Percentiles rank a stretch among this genome's conserved stretches.
Conservation (phyloP, 2,888 invertebrate genomes). For the Creontiades dilutus region DNA sequence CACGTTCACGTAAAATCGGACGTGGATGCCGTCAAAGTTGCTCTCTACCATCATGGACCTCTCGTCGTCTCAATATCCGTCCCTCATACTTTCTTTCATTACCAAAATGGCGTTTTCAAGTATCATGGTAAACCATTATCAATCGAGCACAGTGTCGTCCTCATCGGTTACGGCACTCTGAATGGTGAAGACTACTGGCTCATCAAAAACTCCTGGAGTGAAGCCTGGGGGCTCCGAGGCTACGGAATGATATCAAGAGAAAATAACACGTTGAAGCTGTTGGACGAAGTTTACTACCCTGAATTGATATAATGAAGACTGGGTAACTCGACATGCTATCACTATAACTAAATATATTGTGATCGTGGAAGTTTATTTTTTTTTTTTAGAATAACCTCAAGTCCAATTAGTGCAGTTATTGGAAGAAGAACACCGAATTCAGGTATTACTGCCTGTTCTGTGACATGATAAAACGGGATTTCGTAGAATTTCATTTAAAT, state of each 20-base stretch:
- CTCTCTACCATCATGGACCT: slow-evolving; percentile 77
- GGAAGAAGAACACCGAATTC: too few species aligned
- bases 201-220: slow-evolving; percentile 95
- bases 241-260: slow-evolving; percentile 81
- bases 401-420: too few species aligned
- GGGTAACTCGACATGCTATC: too few species aligned
- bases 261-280: background rate
- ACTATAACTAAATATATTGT: too few species aligned
- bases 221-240: slow-evolving; percentile 91
- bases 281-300: background rate
- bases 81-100: slow-evolving; percentile 88
- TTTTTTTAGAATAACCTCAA: too few species aligned
- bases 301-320: background rate
- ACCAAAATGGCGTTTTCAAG: slow-evolving; percentile 89
- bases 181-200: slow-evolving; percentile 89
- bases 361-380: too few species aligned
- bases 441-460: too few species aligned
- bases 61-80: slow-evolving; percentile 82
- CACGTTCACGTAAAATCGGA: slow-evolving; percentile 78
- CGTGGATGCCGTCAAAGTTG: slow-evolving; percentile 85
- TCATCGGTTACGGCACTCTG: slow-evolving; percentile 85
- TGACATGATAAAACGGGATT: too few species aligned
- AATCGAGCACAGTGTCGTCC: slow-evolving; percentile 94
- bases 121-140: slow-evolving; percentile 82
- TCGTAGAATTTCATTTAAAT: too few species aligned